Percentiles rank a stretch among this genome's conserved stretches.
These are phyloP conservation scores for Pandemis cinnamomeana DNA, from an alignment of 2,888 invertebrate genomes.

Conservation along the genomic window DNA sequence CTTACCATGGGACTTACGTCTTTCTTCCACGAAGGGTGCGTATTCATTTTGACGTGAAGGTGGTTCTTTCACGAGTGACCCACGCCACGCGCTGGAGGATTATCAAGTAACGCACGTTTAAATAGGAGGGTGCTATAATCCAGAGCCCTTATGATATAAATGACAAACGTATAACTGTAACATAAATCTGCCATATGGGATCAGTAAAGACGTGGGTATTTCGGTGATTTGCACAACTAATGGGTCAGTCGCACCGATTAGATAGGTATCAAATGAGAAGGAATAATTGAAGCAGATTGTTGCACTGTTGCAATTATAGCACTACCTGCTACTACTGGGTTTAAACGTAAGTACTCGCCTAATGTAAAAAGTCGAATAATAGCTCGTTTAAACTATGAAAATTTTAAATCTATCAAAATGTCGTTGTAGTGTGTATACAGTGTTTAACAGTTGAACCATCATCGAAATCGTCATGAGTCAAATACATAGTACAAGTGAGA, in stretches of 20 bases:
- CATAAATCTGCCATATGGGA: constrained; percentile 6
- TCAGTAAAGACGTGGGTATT: neutral
- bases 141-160: constrained; percentile 27
- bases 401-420: no score
- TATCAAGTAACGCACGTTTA: constrained; percentile 29
- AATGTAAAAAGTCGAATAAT: no score
- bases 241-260: neutral
- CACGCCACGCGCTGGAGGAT: constrained; percentile 14
- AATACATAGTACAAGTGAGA: constrained; percentile 9
- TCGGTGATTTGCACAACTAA: constrained; percentile 12
- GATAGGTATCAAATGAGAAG: neutral
- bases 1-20: no score
- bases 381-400: no score
- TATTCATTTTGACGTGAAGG: constrained; percentile 27
- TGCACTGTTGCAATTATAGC: no score
- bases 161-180: constrained; percentile 16
- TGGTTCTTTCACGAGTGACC: constrained; percentile 29
- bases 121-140: constrained; percentile 34
- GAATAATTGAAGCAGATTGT: no score
- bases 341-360: no score
- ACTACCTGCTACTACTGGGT: no score
- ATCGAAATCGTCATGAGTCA: constrained; percentile 18
- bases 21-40: no score
- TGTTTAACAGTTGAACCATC: neutral
- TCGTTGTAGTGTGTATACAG: no score